Percentiles rank a stretch among this genome's conserved stretches.
Conservation (phyloP, 1,140 invertebrate genomes). For the Philopotamus ludificatus region DNA sequence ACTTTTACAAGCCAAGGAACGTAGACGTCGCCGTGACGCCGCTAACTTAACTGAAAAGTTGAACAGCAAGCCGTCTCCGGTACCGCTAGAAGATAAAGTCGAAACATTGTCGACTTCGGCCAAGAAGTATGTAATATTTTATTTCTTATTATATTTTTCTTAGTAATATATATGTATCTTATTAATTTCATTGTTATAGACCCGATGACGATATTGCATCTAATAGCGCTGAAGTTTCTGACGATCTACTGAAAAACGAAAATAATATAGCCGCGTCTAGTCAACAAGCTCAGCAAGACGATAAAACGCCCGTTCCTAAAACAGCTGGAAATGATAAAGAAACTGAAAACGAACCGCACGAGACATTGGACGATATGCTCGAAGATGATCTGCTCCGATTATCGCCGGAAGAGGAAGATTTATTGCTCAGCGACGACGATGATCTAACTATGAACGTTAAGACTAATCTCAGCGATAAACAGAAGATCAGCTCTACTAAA, state of each 20-base stretch:
- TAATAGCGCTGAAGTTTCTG: background rate
- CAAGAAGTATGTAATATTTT: no score
- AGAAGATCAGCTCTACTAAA: background rate
- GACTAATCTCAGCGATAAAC: background rate
- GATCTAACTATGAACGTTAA: conserved; percentile 5
- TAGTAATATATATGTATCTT: no score
- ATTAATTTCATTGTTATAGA: background rate
- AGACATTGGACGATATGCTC: conserved; percentile 32
- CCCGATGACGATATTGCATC: background rate
- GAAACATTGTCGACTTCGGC: background rate
- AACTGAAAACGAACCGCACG: conserved; percentile 8
- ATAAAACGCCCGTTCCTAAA: no score
- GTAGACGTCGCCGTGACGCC: conserved; percentile 31
- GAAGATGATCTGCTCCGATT: conserved; percentile 36
- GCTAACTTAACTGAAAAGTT: conserved; percentile 15
- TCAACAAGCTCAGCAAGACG: no score
- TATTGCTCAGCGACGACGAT: conserved; percentile 33
- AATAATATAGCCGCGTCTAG: no score
- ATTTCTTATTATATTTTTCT: background rate
- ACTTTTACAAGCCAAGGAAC: conserved; percentile 36
- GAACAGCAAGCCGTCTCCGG: background rate
- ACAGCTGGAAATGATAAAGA: conserved; percentile 7
- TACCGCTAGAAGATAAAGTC: background rate
- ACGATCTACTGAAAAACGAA: no score
- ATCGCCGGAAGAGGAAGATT: conserved; percentile 36